These are phyloP conservation scores for Athalia rosae DNA, from an alignment of 2,888 invertebrate species.

Conservation along the genomic window DNA sequence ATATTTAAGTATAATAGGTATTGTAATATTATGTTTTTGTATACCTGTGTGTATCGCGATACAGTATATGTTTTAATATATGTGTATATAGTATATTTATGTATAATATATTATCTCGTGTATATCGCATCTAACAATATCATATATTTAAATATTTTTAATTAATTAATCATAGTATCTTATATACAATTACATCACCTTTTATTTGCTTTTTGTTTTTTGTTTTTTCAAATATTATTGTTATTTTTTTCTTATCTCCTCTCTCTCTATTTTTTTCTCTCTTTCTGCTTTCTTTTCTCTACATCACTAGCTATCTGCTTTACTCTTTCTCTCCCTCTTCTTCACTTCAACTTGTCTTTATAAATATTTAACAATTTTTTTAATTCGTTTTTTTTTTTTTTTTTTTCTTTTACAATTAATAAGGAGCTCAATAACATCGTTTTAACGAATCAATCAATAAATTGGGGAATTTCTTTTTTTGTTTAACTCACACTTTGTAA, in stretches of 20 bases:
- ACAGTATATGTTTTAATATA: conserved; percentile 34
- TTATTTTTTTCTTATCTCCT: neutral
- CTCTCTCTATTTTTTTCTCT: neutral
- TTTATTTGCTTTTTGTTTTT: neutral
- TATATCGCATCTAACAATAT: conserved; percentile 39
- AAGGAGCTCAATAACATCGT: too few relatives aligned
- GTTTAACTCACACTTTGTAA: conserved; percentile 3
- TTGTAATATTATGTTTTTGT: too few relatives aligned
- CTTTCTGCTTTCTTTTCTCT: conserved; percentile 14
- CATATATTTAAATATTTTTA: conserved; percentile 21
- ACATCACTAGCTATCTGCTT: conserved; percentile 4
- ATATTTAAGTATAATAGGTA: too few relatives aligned
- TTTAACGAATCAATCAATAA: conserved; percentile 22
- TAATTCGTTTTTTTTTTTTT: neutral
- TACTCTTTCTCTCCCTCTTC: neutral
- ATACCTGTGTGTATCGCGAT: neutral
- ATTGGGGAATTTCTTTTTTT: neutral
- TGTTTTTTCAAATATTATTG: neutral
- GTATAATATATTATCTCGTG: conserved; percentile 24
- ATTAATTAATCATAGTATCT: conserved; percentile 19
- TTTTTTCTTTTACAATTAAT: too few relatives aligned
- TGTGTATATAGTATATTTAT: neutral
- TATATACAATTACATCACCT: neutral
- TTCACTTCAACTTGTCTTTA: conserved; percentile 10
- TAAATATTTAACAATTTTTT: conserved; percentile 36